A percentile compares a stretch with the other conserved stretches of the same genome.
phyloP scores from a whole-genome alignment of 2,888 invertebrate species.

The Drosophila fulvimacula region DNA sequence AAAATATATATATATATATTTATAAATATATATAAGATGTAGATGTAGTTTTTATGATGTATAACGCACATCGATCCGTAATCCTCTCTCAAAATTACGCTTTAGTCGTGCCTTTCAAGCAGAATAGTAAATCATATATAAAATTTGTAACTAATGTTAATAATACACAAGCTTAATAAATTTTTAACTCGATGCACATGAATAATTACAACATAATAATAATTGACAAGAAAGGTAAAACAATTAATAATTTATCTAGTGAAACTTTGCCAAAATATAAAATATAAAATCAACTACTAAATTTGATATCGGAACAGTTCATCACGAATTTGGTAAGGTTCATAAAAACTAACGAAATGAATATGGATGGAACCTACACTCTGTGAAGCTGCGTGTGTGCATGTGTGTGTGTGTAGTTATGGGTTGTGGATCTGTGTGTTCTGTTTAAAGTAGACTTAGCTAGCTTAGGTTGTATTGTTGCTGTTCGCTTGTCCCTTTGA shows the following conservation, averaged over 20 bases:
- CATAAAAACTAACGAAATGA: conserved; percentile 4
- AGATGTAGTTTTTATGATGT: conserved; percentile 9
- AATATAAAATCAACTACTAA: background rate
- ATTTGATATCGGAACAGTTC: conserved; percentile 4
- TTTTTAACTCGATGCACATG: conserved; percentile 16
- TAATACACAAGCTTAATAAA: conserved; percentile 60
- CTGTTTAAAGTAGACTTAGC: conserved; percentile 36
- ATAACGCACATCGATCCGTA: conserved; percentile 17
- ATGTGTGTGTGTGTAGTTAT: conserved; percentile 6
- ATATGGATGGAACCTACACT: conserved; percentile 34
- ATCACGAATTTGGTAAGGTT: conserved; percentile 1
- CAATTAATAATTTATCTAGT: conserved; percentile 10
- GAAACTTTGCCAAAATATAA: background rate
- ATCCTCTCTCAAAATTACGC: conserved; percentile 12
- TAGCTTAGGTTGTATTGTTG: conserved; percentile 36
- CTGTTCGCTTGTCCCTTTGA: conserved; percentile 38
- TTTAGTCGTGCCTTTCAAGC: conserved; percentile 14
- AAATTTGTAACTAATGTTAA: conserved; percentile 48
- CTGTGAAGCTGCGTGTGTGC: background rate
- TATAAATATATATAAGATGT: conserved; percentile 35
- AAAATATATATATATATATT: conserved; percentile 41
- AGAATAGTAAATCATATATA: conserved; percentile 27
- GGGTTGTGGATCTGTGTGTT: conserved; percentile 8
- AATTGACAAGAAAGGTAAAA: background rate
- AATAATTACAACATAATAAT: conserved; percentile 6